Evolutionary conservation across 2,113 vertebrate genomes (phyloP).

Genomic region (Oncorhynchus mykiss): DNA sequence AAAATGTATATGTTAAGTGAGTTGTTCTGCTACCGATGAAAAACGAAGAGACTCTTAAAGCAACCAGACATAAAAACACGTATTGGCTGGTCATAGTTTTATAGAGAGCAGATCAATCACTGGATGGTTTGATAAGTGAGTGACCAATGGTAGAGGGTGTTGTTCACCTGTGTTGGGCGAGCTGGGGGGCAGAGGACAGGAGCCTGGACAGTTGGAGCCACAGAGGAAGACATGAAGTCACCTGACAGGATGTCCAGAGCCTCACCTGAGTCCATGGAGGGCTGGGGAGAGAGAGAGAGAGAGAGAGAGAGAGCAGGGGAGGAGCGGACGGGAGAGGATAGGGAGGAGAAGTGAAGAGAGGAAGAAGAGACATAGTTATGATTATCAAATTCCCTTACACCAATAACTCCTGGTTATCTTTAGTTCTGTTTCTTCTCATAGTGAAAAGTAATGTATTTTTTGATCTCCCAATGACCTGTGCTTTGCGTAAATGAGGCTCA

Average conservation of each 20-base stretch:
- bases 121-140: not conserved
- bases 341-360: too few species aligned
- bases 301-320: not conserved
- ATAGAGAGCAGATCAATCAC: not conserved
- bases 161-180: slow-evolving; percentile 46
- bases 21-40: not conserved
- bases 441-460: not conserved
- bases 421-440: not conserved
- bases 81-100: not conserved
- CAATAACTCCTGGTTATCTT: not conserved
- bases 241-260: slow-evolving; percentile 51
- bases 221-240: slow-evolving; percentile 25
- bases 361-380: not conserved
- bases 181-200: slow-evolving; percentile 25
- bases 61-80: not conserved
- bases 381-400: not conserved
- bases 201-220: slow-evolving; percentile 9
- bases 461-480: not conserved
- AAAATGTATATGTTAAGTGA: not conserved
- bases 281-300: not conserved
- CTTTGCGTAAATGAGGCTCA: slow-evolving; percentile 24
- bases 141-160: not conserved
- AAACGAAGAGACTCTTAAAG: not conserved
- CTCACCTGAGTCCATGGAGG: slow-evolving; percentile 38
- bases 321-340: slow-evolving; percentile 8